Evolutionary conservation across 2,888 invertebrate genomes (phyloP).

Genomic region (Hipparchia semele): DNA sequence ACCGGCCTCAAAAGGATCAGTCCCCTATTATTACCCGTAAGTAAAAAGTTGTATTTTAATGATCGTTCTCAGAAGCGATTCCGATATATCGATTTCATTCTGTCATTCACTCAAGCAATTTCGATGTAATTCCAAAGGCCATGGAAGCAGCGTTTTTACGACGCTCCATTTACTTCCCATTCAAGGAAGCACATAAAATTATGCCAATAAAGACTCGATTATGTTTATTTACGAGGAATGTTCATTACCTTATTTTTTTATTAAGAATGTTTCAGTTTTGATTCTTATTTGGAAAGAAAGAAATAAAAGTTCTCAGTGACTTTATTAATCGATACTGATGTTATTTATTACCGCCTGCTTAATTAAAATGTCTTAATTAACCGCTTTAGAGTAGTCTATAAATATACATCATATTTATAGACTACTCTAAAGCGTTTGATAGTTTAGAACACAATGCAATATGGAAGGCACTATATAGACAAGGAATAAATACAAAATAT

Average conservation of each 20-base stretch:
- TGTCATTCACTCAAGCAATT: conserved; percentile 4
- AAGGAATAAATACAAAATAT: no score
- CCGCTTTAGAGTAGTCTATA: no score
- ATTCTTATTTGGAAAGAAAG: background rate
- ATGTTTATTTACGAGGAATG: background rate
- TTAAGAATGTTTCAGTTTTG: background rate
- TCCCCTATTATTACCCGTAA: background rate
- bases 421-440: no score
- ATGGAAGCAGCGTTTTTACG: conserved; percentile 16
- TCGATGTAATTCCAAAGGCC: conserved; percentile 19
- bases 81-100: conserved; percentile 3
- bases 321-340: background rate
- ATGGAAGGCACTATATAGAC: no score
- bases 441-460: no score
- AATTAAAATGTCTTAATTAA: conserved; percentile 1
- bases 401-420: no score
- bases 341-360: background rate
- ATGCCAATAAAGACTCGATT: background rate
- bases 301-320: background rate
- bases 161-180: background rate
- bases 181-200: background rate
- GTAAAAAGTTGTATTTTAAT: conserved; percentile 4
- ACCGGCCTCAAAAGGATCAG: background rate
- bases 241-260: background rate
- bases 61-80: background rate